Conservation (phyloP, 2,113 vertebrate genomes). For the Limnothrissa miodon region DNA sequence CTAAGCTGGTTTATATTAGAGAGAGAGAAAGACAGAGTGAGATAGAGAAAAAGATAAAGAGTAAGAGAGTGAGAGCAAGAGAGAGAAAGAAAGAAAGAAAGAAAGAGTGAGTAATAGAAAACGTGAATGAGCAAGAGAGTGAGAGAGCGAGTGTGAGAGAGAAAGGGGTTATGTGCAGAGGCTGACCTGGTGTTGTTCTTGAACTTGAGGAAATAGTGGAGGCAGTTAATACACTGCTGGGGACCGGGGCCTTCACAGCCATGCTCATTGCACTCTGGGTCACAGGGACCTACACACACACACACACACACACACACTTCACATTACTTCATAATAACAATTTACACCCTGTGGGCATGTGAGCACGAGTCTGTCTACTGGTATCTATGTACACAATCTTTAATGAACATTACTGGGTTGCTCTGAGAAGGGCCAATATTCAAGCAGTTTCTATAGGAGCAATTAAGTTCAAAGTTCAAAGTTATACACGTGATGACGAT, state of each 20-base stretch:
- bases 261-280: constrained; percentile 90
- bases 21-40: too few relatives aligned
- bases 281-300: constrained; percentile 81
- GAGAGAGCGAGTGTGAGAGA: neutral
- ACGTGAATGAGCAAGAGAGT: constrained; percentile 14
- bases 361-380: too few relatives aligned
- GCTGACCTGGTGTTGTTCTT: constrained; percentile 94
- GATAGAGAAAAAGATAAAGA: too few relatives aligned
- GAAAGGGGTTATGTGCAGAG: too few relatives aligned
- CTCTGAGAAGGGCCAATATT: neutral
- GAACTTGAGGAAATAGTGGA: constrained; percentile 97
- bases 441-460: neutral
- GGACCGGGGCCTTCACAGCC: constrained; percentile 95
- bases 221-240: constrained; percentile 93
- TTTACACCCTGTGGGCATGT: neutral
- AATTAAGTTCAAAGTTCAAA: neutral
- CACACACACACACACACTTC: constrained; percentile 2
- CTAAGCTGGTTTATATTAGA: too few relatives aligned
- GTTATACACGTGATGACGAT: neutral
- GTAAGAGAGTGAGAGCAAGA: too few relatives aligned
- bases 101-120: too few relatives aligned
- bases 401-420: neutral
- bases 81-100: too few relatives aligned
- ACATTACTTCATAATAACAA: neutral
- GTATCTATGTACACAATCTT: neutral